Evolutionary conservation across 2,797 vertebrate genomes (phyloP), one percentile per base, ranked within the genome.

Genomic region (Platalea minor): DNA sequence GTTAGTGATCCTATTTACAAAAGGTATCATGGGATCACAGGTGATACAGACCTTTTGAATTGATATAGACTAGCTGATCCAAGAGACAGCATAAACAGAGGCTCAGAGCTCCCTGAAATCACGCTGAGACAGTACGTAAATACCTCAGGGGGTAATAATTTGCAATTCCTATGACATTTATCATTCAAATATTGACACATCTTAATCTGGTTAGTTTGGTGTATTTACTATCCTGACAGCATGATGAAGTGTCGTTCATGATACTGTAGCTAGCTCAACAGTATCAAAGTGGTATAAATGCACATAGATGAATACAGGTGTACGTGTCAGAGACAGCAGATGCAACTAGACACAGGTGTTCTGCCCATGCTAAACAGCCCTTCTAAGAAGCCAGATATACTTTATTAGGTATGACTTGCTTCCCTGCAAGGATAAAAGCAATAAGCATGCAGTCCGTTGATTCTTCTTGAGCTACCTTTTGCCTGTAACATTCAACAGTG

Each of bases 1-100:
- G 94, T 95, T 95, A 94, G 91, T n/a, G 90, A 96, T 94, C 93
- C 91, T 93, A 77, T 93, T 96, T 96, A 73, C 51, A 46, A 37
- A 57, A 79, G 10, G 45, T 80, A 59, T 63, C 83, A 23, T 3
- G 74, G 74, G 80, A 91, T 74, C 84, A 50, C 14, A 12, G 64
- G 17, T 96, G 85, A 85, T 89, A 85, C 51, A 83, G 64, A 68
- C 78, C 89, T 88, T 79, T 41, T 59, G 59, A 89, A 95, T 93
- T 92, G 78, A 63, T 93, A 93, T 26, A 91, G 88, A 95, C 86
- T 93, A 87, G 56, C 56, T 93, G 74, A 60, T 89, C 48, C 70
- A 87, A 91, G 69, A 86, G 35, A 35, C 73, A 75, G 89, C 46
- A 86, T 8, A 72, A 61, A 57, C 54, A 79, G 79, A 67, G 60